phyloP scores from a whole-genome alignment of 2,888 invertebrate genomes.

The Dione vanillae region DNA sequence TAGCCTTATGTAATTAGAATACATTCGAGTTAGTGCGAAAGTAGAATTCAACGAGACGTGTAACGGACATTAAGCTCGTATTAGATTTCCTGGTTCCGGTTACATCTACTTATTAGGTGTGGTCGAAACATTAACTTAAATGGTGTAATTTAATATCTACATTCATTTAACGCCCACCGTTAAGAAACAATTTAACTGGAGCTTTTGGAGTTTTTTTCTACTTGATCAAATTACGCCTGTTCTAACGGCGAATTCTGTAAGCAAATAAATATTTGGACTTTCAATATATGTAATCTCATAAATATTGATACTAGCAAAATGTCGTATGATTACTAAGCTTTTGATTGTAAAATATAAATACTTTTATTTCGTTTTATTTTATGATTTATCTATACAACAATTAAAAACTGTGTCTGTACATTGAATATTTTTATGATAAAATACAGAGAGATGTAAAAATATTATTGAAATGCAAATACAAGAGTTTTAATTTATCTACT shows the following conservation, averaged over 20 bases:
- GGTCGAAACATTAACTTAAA: slow-evolving; percentile 36
- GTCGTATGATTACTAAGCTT: too few relatives aligned
- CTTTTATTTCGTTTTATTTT: too few relatives aligned
- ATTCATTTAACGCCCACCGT: slow-evolving; percentile 32
- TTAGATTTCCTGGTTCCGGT: slow-evolving; percentile 37
- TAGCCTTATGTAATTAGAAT: background rate
- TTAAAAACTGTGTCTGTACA: too few relatives aligned
- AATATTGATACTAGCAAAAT: too few relatives aligned
- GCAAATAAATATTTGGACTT: background rate
- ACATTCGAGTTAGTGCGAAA: background rate
- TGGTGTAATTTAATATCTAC: slow-evolving; percentile 42
- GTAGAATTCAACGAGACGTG: slow-evolving; percentile 6
- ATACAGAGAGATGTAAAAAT: too few relatives aligned
- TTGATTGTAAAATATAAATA: too few relatives aligned
- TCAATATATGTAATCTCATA: too few relatives aligned
- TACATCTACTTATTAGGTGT: slow-evolving; percentile 32
- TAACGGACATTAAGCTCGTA: slow-evolving; percentile 14
- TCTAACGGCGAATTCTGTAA: background rate
- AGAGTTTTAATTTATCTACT: too few relatives aligned
- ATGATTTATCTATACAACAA: too few relatives aligned
- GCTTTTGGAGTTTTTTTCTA: background rate
- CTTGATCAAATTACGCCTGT: background rate
- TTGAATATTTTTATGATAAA: too few relatives aligned
- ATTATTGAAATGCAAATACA: too few relatives aligned
- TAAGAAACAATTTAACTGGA: background rate